Conservation (phyloP, 2,888 invertebrate genomes). For the Eilema sororculum region DNA sequence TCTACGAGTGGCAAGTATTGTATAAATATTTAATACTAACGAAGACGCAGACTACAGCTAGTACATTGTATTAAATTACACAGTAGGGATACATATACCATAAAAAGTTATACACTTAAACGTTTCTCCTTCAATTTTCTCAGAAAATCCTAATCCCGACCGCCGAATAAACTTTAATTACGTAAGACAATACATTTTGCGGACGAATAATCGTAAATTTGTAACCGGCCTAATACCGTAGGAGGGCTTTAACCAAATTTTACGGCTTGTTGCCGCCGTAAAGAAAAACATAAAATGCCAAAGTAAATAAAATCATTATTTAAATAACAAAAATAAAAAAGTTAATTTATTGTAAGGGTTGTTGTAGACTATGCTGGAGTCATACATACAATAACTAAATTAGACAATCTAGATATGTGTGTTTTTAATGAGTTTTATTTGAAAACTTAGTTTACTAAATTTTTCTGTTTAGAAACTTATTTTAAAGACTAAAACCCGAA, state of each 20-base stretch:
- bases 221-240: constrained; percentile 44
- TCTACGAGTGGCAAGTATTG: too few species aligned
- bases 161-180: constrained; percentile 43
- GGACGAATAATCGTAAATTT: constrained; percentile 40
- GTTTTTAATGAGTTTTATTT: too few species aligned
- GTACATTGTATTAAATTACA: constrained; percentile 15
- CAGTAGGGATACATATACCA: background rate
- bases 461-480: too few species aligned
- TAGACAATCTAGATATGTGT: too few species aligned
- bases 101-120: constrained; percentile 1
- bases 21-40: background rate
- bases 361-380: background rate
- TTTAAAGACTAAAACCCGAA: too few species aligned
- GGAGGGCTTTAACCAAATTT: constrained; percentile 51
- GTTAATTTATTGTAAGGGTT: constrained; percentile 15
- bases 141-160: constrained; percentile 17
- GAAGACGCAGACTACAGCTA: background rate
- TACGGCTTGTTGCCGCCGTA: constrained; percentile 55
- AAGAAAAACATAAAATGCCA: constrained; percentile 55
- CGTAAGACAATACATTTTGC: constrained; percentile 35
- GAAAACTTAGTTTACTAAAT: too few species aligned
- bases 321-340: constrained; percentile 37
- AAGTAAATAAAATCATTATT: constrained; percentile 60
- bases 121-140: constrained; percentile 15
- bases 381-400: background rate